Conservation (phyloP, 2,797 vertebrate genomes). For the Neopelma chrysocephalum region DNA sequence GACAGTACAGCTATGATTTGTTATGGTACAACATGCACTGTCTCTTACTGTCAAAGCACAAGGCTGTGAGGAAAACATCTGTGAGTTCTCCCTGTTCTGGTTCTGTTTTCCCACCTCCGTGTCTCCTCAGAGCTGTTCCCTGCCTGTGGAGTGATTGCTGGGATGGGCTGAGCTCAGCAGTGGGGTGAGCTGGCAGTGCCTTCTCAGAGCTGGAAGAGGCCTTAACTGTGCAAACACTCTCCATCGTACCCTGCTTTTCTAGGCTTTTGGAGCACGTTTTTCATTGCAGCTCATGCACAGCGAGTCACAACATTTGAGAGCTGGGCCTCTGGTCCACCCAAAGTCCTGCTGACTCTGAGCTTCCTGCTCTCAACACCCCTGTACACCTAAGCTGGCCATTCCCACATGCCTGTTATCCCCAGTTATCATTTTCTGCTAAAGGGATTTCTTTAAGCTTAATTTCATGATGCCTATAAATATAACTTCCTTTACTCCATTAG, state of each 20-base stretch:
- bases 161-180: background rate
- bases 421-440: background rate
- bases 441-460: background rate
- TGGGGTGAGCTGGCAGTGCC: background rate
- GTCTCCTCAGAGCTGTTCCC: background rate
- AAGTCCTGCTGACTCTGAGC: background rate
- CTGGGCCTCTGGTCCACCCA: background rate
- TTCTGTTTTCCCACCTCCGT: background rate
- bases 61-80: background rate
- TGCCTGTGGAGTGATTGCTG: background rate
- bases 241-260: background rate
- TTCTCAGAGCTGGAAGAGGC: background rate
- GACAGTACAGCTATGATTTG: background rate
- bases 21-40: background rate
- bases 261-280: background rate
- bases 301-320: background rate
- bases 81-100: background rate
- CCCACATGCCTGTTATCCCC: background rate
- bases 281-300: background rate
- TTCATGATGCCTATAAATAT: background rate
- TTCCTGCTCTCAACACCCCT: background rate
- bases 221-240: background rate
- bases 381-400: background rate
- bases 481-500: background rate
- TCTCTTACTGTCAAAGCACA: background rate